Percentiles rank a stretch among this genome's conserved stretches.
These are phyloP conservation scores for Nanorana parkeri DNA, from an alignment of 2,113 vertebrate genomes.

Conservation along the genomic window DNA sequence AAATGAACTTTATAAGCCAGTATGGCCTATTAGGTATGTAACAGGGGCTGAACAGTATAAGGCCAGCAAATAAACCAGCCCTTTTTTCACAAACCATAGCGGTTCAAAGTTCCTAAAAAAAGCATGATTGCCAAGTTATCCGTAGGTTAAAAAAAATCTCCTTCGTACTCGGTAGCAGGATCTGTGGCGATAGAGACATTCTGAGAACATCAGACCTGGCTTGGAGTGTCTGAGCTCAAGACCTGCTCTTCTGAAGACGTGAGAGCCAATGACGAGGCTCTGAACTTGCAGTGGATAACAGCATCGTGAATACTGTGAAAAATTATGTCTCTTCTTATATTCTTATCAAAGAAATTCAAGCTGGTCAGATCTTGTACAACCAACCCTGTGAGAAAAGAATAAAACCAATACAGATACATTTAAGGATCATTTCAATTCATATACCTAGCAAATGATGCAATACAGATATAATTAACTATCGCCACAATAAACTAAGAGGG, in stretches of 20 bases:
- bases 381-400: constrained; percentile 72
- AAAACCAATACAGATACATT: background rate
- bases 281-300: constrained; percentile 77
- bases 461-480: no score
- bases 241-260: constrained; percentile 61
- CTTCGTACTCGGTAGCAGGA: background rate
- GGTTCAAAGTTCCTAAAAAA: background rate
- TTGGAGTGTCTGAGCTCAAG: constrained; percentile 56
- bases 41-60: no score
- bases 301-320: constrained; percentile 92
- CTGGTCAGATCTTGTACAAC: constrained; percentile 80
- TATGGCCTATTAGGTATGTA: no score
- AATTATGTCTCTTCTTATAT: constrained; percentile 72
- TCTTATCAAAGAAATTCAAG: constrained; percentile 83
- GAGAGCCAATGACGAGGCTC: constrained; percentile 49
- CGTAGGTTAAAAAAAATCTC: no score
- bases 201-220: constrained; percentile 16
- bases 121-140: no score
- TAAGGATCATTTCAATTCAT: background rate
- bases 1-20: no score
- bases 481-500: no score
- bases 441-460: no score
- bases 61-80: background rate
- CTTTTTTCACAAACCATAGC: background rate
- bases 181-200: constrained; percentile 2